These are phyloP conservation scores for Drosophila suzukii DNA, from an alignment of 1,140 invertebrate genomes.

Conservation along the genomic window DNA sequence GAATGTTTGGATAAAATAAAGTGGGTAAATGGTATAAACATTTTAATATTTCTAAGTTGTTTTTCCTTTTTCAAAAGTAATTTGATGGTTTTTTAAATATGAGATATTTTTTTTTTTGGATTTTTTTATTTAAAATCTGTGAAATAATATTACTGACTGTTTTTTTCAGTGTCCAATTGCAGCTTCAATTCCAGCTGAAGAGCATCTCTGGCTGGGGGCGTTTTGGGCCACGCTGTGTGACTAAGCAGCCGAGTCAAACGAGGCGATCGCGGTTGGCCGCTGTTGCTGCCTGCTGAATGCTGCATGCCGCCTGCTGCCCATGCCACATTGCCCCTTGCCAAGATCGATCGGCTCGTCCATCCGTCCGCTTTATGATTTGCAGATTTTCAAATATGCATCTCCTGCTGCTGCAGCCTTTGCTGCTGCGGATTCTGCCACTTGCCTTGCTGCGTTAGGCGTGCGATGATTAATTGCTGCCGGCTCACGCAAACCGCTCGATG, in stretches of 20 bases:
- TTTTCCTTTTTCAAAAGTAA: no score
- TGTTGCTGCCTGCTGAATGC: neutral
- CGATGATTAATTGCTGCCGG: conserved; percentile 81
- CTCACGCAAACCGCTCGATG: conserved; percentile 60
- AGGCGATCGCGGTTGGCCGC: conserved; percentile 9
- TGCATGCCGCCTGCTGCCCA: conserved; percentile 11
- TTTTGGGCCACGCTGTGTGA: conserved; percentile 69
- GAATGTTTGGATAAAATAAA: no score
- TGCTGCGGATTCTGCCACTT: conserved; percentile 27
- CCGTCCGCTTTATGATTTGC: conserved; percentile 75
- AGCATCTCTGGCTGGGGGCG: conserved; percentile 59
- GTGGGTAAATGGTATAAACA: no score
- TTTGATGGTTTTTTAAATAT: no score
- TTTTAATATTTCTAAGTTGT: no score
- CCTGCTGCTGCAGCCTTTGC: conserved; percentile 52
- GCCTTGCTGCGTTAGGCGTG: conserved; percentile 63
- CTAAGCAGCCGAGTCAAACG: conserved; percentile 59
- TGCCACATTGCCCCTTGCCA: conserved; percentile 36
- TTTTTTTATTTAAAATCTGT: no score
- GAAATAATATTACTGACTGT: no score
- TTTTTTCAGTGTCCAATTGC: conserved; percentile 12
- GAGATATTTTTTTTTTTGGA: no score
- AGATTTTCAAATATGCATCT: conserved; percentile 82
- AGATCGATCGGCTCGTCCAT: conserved; percentile 45
- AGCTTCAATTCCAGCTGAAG: conserved; percentile 22